Percentiles rank a stretch among this genome's conserved stretches.
Conservation (phyloP, 2,888 invertebrate genomes). For the Clitarchus hookeri region DNA sequence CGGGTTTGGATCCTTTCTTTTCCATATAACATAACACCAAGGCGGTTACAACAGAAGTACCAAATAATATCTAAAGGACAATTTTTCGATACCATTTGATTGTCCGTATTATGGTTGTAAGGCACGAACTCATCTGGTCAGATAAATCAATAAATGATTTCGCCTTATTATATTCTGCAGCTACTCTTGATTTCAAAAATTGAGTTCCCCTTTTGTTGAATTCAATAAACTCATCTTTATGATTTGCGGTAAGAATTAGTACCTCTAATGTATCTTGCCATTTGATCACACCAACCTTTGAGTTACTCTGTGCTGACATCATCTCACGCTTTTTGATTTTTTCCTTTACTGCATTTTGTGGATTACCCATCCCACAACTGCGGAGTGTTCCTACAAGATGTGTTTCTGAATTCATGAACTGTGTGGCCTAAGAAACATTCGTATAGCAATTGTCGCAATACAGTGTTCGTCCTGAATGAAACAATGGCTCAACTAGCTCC, state of each 20-base stretch:
- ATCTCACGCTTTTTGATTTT: neutral
- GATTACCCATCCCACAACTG: too few species aligned
- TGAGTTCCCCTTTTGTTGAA: neutral
- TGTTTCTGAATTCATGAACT: neutral
- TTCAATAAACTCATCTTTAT: neutral
- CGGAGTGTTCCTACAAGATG: neutral
- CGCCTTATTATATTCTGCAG: neutral
- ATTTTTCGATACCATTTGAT: neutral
- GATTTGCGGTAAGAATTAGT: neutral
- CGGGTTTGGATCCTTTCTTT: too few species aligned
- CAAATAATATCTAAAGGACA: neutral
- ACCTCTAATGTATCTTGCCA: neutral
- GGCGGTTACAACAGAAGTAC: neutral
- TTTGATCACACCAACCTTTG: neutral
- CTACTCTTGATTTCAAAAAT: neutral
- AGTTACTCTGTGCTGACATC: neutral
- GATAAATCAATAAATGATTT: neutral
- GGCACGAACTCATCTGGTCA: neutral
- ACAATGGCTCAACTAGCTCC: neutral
- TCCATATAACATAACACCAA: neutral
- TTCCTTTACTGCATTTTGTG: neutral
- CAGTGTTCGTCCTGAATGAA: neutral
- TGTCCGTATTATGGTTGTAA: neutral
- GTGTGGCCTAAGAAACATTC: neutral
- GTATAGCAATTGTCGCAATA: neutral